These are phyloP conservation scores for Oryzias woworae DNA, from an alignment of 2,113 vertebrate species.

Conservation along the genomic window DNA sequence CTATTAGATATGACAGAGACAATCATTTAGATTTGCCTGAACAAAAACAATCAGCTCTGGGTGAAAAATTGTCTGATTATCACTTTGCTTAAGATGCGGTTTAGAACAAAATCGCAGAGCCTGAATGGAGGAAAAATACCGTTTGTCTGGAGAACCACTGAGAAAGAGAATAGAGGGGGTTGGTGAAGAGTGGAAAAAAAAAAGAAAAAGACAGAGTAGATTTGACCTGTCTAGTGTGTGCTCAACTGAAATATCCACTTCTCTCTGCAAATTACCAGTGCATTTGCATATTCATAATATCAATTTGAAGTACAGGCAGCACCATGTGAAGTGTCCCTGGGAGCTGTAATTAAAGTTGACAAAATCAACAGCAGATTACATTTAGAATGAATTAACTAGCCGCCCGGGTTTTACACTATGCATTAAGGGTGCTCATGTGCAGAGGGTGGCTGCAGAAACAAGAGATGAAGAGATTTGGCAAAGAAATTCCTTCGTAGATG, in stretches of 20 bases:
- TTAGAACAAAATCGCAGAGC: slow-evolving; percentile 74
- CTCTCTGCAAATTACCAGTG: slow-evolving; percentile 89
- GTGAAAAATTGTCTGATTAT: slow-evolving; percentile 32
- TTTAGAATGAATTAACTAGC: slow-evolving; percentile 93
- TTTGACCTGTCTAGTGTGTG: slow-evolving; percentile 94
- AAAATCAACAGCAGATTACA: slow-evolving; percentile 99
- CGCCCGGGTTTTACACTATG: slow-evolving; percentile 86
- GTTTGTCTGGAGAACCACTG: slow-evolving; percentile 85
- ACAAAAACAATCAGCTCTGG: slow-evolving; percentile 32
- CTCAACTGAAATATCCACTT: slow-evolving; percentile 96
- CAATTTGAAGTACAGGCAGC: slow-evolving; percentile 94
- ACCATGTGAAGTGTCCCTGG: slow-evolving; percentile 96
- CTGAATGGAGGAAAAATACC: slow-evolving; percentile 86
- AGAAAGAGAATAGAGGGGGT: slow-evolving; percentile 65
- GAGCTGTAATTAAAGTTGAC: slow-evolving; percentile 99
- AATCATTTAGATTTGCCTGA: slow-evolving; percentile 47
- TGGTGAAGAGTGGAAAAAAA: slow-evolving; percentile 4
- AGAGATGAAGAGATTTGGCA: slow-evolving; percentile 6
- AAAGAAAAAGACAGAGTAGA: slow-evolving; percentile 68
- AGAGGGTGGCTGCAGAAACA: slow-evolving; percentile 34
- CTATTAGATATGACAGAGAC: slow-evolving; percentile 52
- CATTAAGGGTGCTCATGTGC: slow-evolving; percentile 81
- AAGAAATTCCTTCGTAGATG: slow-evolving; percentile 71
- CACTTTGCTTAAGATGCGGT: slow-evolving; percentile 17
- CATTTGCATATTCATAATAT: slow-evolving; percentile 99